These are phyloP conservation scores for Pionites leucogaster DNA, from an alignment of 2,113 vertebrate genomes.

Conservation along the genomic window DNA sequence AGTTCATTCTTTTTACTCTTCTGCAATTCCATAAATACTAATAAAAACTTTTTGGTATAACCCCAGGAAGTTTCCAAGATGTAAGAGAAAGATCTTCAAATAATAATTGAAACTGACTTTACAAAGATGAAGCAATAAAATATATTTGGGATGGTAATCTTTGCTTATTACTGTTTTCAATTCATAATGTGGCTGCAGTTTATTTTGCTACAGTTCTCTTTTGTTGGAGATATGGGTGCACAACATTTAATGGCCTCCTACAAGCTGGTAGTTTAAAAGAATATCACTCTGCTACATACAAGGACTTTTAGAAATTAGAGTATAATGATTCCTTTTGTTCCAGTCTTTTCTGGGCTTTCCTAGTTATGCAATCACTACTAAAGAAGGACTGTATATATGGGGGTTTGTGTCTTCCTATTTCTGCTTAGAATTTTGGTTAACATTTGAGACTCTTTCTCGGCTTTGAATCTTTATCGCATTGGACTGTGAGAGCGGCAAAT, in stretches of 20 bases:
- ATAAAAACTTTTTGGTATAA: background rate
- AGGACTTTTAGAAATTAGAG: background rate
- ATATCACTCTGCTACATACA: background rate
- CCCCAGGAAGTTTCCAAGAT: background rate
- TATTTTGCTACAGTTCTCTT: background rate
- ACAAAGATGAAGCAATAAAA: background rate
- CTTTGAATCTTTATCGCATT: background rate
- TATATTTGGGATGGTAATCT: background rate
- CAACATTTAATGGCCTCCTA: background rate
- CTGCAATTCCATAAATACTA: background rate
- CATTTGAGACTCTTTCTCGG: background rate
- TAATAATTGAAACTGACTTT: background rate
- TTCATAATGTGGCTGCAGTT: background rate
- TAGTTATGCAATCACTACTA: background rate
- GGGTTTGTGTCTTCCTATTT: background rate
- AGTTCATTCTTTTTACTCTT: background rate
- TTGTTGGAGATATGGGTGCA: background rate
- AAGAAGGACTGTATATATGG: rapidly evolving
- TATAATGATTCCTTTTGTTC: background rate
- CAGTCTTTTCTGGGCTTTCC: background rate
- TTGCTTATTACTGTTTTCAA: background rate
- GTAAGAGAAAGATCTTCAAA: background rate
- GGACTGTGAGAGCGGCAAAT: background rate
- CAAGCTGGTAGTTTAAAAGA: background rate
- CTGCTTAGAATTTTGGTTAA: background rate